Evolutionary conservation across 2,888 invertebrate genomes (phyloP).

Genomic region (Xestia c-nigrum): DNA sequence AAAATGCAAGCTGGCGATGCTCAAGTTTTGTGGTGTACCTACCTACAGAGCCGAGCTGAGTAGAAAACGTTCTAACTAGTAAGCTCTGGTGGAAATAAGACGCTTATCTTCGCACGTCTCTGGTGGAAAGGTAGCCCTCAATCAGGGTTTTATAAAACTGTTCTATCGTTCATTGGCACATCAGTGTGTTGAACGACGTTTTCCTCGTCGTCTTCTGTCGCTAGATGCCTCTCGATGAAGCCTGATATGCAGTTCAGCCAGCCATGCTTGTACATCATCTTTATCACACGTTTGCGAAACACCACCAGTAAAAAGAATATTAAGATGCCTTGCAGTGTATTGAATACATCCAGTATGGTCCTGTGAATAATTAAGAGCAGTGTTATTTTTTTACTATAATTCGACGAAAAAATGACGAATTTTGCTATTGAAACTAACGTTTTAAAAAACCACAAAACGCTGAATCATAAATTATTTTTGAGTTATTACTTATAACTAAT

Average conservation of each 20-base stretch:
- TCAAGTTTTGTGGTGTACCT: not conserved
- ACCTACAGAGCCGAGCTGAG: not conserved
- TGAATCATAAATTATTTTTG: not conserved
- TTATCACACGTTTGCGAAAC: conserved; percentile 88
- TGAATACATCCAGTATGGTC: conserved; percentile 90
- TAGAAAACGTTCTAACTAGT: not conserved
- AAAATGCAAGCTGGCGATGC: not conserved
- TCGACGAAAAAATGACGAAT: not conserved
- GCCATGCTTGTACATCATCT: conserved; percentile 79
- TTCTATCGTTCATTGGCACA: conserved; percentile 77
- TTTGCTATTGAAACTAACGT: not conserved
- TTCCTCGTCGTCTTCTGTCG: conserved; percentile 86
- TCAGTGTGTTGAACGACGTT: conserved; percentile 83
- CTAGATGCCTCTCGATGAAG: conserved; percentile 77
- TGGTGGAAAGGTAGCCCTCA: not conserved
- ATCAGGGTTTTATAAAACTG: conserved; percentile 18
- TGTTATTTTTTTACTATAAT: conserved; percentile 4
- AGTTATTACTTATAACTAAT: too few relatives aligned
- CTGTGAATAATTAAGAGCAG: conserved; percentile 75
- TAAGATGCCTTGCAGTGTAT: conserved; percentile 91
- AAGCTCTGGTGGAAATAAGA: not conserved
- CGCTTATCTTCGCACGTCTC: not conserved
- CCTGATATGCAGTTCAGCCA: conserved; percentile 79
- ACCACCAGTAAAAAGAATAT: conserved; percentile 91
- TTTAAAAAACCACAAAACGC: not conserved